Base-by-base conservation (phyloP, 2,888 invertebrate species). In the Ochropacha duplaris region DNA sequence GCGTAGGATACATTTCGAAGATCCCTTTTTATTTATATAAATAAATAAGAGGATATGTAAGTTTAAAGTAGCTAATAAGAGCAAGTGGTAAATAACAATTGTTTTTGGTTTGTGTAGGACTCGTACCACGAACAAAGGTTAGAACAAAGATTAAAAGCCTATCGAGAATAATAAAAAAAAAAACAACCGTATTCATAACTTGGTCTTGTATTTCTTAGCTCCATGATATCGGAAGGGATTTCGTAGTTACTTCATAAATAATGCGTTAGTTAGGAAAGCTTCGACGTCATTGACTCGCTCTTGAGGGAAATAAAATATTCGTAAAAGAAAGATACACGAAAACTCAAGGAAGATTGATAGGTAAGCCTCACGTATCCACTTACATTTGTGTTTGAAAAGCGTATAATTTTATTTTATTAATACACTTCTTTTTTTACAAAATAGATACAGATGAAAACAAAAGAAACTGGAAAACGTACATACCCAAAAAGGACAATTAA, bases 241-340 rank as follows among this genome's bases (percentile, higher is more conserved):
- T 61, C 61, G 39, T 44, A 55, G 52, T 57, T 58, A 55, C 49
- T 61, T 58, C 67, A 65, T 69, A 63, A 69, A 64, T 66, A 67
- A 69, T 65, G 57, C 57, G 56, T 63, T 59, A 61, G 62, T 62
- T 56, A 54, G 55, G 59, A 57, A 60, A 57, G 58, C 58, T 57
- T 26, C 51, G 54, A 51, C 60, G 44, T 57, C 59, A 54, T 58
- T 54, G 50, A 28, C 57, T 59, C 44, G 22, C 63, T 49, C 56
- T 58, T 31, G 24, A 22, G 44, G 16, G 1, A 19, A 44, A 61
- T 67, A 54, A 66, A 69, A 69, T 65, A 69, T 69, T 69, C 56
- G 65, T 50, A 57, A 22, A 55, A 56, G 51, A 50, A 59, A 66
- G 54, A 60, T 62, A 68, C 9, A 44, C 19, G 36, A n/a, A n/a